These are phyloP conservation scores for Pangasius macronema DNA, from an alignment of 2,797 vertebrate genomes.

Conservation along the genomic window DNA sequence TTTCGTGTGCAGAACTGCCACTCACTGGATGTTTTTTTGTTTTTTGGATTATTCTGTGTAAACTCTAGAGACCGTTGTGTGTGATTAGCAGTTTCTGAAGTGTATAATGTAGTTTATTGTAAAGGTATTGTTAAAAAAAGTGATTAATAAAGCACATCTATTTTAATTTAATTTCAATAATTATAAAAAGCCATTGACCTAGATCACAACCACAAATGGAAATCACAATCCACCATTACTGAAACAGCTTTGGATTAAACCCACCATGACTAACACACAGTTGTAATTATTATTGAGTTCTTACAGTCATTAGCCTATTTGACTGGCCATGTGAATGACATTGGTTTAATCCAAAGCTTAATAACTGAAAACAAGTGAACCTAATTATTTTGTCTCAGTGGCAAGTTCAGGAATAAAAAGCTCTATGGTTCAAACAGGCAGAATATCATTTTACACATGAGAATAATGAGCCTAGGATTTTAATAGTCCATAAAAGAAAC, in stretches of 20 bases:
- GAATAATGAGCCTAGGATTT: slow-evolving; percentile 5
- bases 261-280: not conserved
- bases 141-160: not conserved
- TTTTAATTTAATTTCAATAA: not conserved
- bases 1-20: not conserved
- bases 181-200: not conserved
- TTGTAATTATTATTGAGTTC: not conserved
- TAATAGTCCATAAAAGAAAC: slow-evolving; percentile 2
- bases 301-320: not conserved
- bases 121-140: not conserved
- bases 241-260: not conserved
- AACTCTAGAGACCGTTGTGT: not conserved
- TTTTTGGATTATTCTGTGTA: not conserved
- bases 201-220: not conserved
- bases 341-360: not conserved
- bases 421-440: not conserved
- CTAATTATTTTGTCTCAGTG: not conserved
- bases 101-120: not conserved
- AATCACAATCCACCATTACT: not conserved
- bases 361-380: not conserved
- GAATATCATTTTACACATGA: slow-evolving; percentile 4
- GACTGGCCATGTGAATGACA: not conserved
- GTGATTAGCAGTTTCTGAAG: not conserved
- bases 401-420: not conserved
- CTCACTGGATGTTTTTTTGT: not conserved